phyloP scores from a whole-genome alignment of 2,113 vertebrate species.

The Hylia prasina region DNA sequence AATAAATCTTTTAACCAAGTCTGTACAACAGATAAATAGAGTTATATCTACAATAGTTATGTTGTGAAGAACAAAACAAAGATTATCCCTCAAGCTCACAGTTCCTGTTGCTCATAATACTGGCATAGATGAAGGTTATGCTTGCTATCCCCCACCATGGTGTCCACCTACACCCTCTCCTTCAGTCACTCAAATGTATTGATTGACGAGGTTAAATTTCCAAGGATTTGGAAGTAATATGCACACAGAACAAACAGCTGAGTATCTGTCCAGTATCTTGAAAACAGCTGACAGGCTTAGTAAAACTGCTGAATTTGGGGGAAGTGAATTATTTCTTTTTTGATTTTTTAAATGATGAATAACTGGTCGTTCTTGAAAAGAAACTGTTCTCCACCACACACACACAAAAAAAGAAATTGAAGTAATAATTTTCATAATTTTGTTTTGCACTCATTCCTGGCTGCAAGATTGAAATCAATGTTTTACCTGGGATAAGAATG shows the following conservation, averaged over 20 bases:
- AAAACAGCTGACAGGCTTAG: background rate
- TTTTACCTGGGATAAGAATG: background rate
- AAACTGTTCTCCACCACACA: background rate
- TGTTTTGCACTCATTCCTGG: background rate
- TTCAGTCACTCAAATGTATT: background rate
- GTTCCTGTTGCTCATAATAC: constrained; percentile 40
- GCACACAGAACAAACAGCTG: background rate
- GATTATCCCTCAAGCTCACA: background rate
- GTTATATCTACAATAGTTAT: constrained; percentile 61
- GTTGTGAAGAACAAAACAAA: constrained; percentile 50
- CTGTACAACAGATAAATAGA: constrained; percentile 73
- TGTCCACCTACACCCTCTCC: background rate
- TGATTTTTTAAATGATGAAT: background rate
- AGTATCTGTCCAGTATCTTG: background rate
- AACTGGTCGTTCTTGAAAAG: background rate
- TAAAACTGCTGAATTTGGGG: background rate
- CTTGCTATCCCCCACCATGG: background rate
- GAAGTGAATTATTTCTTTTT: background rate
- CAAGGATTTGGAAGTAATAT: constrained; percentile 19
- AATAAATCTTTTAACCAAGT: constrained; percentile 67
- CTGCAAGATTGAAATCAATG: background rate
- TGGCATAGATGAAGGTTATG: background rate
- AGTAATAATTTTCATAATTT: background rate
- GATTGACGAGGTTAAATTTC: background rate
- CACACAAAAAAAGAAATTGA: background rate